Evolutionary conservation across 1,140 invertebrate species (phyloP).

Genomic region (Schlechtendalia chinensis): DNA sequence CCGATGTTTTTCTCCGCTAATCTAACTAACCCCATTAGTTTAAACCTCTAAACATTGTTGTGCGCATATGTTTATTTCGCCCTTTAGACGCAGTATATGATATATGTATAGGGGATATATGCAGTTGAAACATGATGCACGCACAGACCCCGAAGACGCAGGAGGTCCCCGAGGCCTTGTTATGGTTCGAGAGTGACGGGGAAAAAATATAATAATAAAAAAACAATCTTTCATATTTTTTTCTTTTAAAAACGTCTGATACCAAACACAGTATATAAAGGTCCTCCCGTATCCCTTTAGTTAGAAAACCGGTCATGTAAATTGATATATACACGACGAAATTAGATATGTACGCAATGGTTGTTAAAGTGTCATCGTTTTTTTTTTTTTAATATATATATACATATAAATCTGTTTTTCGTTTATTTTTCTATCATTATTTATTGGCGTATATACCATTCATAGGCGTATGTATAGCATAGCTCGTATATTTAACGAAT

Average conservation of each 20-base stretch:
- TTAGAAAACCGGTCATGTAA: conserved; percentile 44
- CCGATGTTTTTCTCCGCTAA: conserved; percentile 11
- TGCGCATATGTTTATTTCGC: neutral
- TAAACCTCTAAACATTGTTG: neutral
- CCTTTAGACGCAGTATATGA: neutral
- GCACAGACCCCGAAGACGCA: conserved; percentile 6
- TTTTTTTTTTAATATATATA: too few species aligned
- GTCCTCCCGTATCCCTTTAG: conserved; percentile 16
- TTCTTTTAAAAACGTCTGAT: conserved; percentile 9
- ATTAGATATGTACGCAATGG: conserved; percentile 28
- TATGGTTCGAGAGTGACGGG: conserved; percentile 33
- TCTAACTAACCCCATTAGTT: neutral
- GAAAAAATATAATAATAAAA: conserved; percentile 41
- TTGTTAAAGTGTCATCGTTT: conserved; percentile 1
- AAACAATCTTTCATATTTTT: conserved; percentile 41
- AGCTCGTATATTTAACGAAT: neutral
- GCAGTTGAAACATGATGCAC: conserved; percentile 37
- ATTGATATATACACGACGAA: conserved; percentile 33
- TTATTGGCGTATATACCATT: neutral
- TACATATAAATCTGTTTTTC: neutral
- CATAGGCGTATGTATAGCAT: neutral
- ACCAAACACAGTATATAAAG: neutral
- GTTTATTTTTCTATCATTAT: neutral
- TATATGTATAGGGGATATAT: neutral
- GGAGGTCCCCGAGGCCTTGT: conserved; percentile 46